A percentile compares a stretch with the other conserved stretches of the same genome.
phyloP scores from a whole-genome alignment of 2,113 vertebrate species.

The Trinectes maculatus region DNA sequence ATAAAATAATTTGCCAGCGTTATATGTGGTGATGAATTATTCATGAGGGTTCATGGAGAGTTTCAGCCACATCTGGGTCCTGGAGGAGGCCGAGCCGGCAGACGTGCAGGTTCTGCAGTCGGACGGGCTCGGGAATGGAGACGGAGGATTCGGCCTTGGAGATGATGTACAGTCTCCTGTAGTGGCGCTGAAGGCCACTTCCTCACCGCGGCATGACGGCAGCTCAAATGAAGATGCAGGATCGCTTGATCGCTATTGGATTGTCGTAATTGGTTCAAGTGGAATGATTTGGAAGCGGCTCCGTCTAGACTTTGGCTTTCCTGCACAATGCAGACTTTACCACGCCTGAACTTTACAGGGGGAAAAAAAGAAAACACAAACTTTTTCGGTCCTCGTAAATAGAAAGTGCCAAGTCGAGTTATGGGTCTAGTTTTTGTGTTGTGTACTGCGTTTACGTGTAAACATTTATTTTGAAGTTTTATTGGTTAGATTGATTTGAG shows the following conservation, averaged over 20 bases:
- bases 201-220: conserved; percentile 39
- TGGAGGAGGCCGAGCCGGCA: conserved; percentile 58
- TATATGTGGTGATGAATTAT: conserved; percentile 82
- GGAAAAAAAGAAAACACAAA: neutral
- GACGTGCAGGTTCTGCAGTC: conserved; percentile 43
- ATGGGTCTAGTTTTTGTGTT: no score
- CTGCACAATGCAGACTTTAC: neutral
- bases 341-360: neutral
- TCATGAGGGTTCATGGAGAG: conserved; percentile 76
- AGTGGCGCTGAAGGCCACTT: conserved; percentile 51
- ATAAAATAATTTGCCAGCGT: conserved; percentile 85
- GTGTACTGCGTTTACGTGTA: no score
- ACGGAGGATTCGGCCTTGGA: conserved; percentile 45
- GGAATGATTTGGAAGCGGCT: conserved; percentile 25
- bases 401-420: no score
- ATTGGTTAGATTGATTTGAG: no score
- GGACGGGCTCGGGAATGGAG: conserved; percentile 39
- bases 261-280: conserved; percentile 47
- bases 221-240: conserved; percentile 50
- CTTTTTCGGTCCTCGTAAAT: no score
- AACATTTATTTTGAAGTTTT: no score
- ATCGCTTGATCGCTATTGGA: conserved; percentile 50
- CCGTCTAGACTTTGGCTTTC: conserved; percentile 26
- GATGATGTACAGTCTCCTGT: conserved; percentile 44
- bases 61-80: conserved; percentile 63